phyloP scores from a whole-genome alignment of 2,797 vertebrate species.

The Acridotheres tristis region DNA sequence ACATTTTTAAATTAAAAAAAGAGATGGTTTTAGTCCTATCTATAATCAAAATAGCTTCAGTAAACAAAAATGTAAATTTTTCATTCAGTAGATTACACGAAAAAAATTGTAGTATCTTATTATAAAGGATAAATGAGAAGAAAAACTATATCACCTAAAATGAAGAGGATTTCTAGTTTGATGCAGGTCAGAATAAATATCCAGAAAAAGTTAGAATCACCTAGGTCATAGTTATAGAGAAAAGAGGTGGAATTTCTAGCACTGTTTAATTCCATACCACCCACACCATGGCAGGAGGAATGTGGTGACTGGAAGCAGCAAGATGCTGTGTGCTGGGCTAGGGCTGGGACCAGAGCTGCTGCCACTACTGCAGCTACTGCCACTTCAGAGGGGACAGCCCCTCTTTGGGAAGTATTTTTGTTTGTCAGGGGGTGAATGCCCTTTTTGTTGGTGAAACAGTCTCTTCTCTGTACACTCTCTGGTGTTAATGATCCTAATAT shows the following conservation, averaged over 20 bases:
- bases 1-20: neutral
- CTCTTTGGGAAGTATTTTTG: neutral
- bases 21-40: neutral
- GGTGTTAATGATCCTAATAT: neutral
- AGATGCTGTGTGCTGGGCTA: too few relatives aligned
- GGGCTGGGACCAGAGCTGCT: rapidly evolving
- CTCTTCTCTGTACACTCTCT: neutral
- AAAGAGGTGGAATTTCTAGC: neutral
- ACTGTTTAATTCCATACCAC: neutral
- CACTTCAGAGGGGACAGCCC: rapidly evolving
- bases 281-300: neutral
- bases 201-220: neutral
- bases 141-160: neutral
- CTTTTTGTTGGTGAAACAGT: neutral
- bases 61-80: neutral
- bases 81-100: neutral
- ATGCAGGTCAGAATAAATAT: neutral
- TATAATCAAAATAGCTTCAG: neutral
- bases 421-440: neutral
- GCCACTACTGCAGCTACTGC: rapidly evolving
- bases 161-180: neutral
- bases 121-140: neutral
- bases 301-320: neutral
- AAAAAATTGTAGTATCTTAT: neutral
- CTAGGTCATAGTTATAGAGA: neutral